Percentiles rank a stretch among this genome's conserved stretches.
These are phyloP conservation scores for Periophthalmodon schlosseri DNA, from an alignment of 2,113 vertebrate genomes.

Conservation along the genomic window DNA sequence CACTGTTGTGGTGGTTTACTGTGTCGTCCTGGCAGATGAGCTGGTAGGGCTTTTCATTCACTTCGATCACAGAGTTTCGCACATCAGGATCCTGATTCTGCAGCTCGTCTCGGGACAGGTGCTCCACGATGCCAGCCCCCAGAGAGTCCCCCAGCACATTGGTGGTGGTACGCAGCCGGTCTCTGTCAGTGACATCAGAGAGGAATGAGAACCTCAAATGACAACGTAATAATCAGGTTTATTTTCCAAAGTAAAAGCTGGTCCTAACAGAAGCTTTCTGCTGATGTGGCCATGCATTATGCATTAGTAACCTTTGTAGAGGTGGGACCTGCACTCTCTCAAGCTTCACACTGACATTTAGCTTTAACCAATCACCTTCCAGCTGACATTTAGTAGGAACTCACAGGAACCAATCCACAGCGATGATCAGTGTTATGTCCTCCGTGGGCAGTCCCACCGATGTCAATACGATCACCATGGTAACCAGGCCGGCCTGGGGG, in stretches of 20 bases:
- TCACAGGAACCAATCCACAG: slow-evolving; percentile 99
- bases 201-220: background rate
- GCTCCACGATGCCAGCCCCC: slow-evolving; percentile 91
- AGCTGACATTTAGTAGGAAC: slow-evolving; percentile 80
- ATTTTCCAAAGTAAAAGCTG: background rate
- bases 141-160: slow-evolving; percentile 95
- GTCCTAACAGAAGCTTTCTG: slow-evolving; percentile 31
- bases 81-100: slow-evolving; percentile 83
- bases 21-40: slow-evolving; percentile 81
- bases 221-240: background rate
- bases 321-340: slow-evolving; percentile 50
- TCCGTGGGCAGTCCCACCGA: slow-evolving; percentile 96
- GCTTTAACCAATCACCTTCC: slow-evolving; percentile 60
- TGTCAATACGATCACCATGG: slow-evolving; percentile 97
- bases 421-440: slow-evolving; percentile 94
- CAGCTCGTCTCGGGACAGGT: slow-evolving; percentile 89
- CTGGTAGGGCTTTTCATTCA: slow-evolving; percentile 85
- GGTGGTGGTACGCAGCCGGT: slow-evolving; percentile 91
- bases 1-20: slow-evolving; percentile 77
- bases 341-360: slow-evolving; percentile 73
- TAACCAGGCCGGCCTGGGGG: slow-evolving; percentile 96
- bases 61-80: slow-evolving; percentile 81
- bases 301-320: slow-evolving; percentile 75
- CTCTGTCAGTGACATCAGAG: slow-evolving; percentile 69
- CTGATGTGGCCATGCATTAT: slow-evolving; percentile 64